These are phyloP conservation scores for Glandiceps talaboti DNA, from an alignment of 53 echinoderm and acorn worm genomes.

Conservation along the genomic window DNA sequence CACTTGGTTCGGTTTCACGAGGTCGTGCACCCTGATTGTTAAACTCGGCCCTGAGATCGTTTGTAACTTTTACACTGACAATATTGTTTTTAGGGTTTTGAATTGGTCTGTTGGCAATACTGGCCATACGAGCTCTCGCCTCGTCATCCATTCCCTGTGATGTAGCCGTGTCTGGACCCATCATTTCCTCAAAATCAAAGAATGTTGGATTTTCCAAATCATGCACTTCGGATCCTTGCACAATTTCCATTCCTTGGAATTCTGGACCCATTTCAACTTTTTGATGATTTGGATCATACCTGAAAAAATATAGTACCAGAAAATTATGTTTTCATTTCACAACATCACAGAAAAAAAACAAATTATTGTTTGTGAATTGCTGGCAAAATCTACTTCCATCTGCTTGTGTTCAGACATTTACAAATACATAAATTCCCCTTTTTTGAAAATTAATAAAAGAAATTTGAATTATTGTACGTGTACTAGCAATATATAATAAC, in stretches of 20 bases:
- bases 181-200: background rate
- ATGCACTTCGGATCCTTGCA: background rate
- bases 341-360: too few species aligned
- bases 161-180: background rate
- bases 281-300: background rate
- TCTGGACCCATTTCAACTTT: background rate
- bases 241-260: background rate
- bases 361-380: too few species aligned
- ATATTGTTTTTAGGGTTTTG: constrained; percentile 2
- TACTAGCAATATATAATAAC: too few species aligned
- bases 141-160: background rate
- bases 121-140: background rate
- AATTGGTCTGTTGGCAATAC: background rate
- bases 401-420: too few species aligned
- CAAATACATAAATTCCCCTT: too few species aligned
- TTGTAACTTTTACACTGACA: background rate
- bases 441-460: too few species aligned
- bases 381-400: too few species aligned
- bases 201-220: background rate
- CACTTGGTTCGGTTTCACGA: background rate
- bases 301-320: background rate
- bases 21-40: background rate
- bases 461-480: too few species aligned
- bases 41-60: background rate
- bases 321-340: too few species aligned